Evolutionary conservation across 2,888 invertebrate genomes (phyloP), one percentile per base, ranked within the genome.

Genomic region (Chymomyza fuscimana): DNA sequence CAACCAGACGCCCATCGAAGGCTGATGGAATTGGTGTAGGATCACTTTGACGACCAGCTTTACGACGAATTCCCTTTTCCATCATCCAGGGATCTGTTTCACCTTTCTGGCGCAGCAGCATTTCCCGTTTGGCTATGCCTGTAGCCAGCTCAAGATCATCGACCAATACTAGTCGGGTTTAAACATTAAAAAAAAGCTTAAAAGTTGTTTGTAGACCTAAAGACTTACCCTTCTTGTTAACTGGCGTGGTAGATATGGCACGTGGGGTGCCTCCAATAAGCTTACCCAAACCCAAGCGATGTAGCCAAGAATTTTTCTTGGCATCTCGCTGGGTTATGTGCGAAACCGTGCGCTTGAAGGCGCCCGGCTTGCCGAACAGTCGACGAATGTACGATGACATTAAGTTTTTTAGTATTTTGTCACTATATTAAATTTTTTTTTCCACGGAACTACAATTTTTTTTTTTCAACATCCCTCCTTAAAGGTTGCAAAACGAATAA

Each of bases 141-240:
- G 98, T 98, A 5, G 97, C 96, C 91, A 97, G 96, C 88, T 98
- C 98, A 81, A 98, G 83, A 32, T 97, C 96, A 89, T 98, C 97
- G 7, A 96, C 94, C 94, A 97, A 94, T 92, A 94, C 96, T 96
- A 67, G 95, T 19, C 16, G 5, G 36, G 58, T 9, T 15, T 9
- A 7, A 5, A 5, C 29, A 32, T 65, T 29, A 19, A 25, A 25
- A 12, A 12, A n/a, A 6, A 52, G 15, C 16, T 16, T n/a, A 63
- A 32, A 25, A 9, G 10, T 59, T 4, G 1, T 5, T 32, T 63
- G 7, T 56, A 16, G 0, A 0, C 9, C 5, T 32, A 5, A 1
- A n/a, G 6, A 76, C 86, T 79, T 74, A 87, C 87, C 72, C 22
- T 73, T 73, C 29, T 69, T 62, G 1, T 54, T 16, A 4, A 70